phyloP scores from a whole-genome alignment of 2,888 invertebrate species.

The Physocephala rufipes region DNA sequence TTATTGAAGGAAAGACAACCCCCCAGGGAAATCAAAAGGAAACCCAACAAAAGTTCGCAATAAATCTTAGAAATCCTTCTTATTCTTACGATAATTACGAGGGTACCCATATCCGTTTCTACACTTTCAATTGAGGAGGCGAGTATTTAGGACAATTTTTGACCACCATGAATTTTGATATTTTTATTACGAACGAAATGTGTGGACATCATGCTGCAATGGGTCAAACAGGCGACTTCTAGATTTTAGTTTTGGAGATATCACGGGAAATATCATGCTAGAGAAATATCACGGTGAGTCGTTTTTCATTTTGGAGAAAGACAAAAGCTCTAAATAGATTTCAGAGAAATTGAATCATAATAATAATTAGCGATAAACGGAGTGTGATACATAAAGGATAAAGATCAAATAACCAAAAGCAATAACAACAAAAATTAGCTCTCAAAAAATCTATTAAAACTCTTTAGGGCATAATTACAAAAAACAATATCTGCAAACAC shows the following conservation, averaged over 20 bases:
- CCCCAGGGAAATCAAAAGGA: background rate
- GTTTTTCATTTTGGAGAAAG: too few species aligned
- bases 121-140: too few species aligned
- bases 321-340: too few species aligned
- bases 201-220: too few species aligned
- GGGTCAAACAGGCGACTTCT: too few species aligned
- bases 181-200: background rate
- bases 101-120: background rate
- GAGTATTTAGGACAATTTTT: background rate
- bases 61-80: conserved; percentile 41
- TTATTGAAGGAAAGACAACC: background rate
- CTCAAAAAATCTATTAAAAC: conserved; percentile 16
- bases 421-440: conserved; percentile 22
- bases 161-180: background rate
- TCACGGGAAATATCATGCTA: too few species aligned
- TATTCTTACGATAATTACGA: conserved; percentile 14
- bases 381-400: too few species aligned
- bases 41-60: conserved; percentile 27
- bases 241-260: too few species aligned
- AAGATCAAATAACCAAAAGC: background rate
- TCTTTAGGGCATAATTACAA: conserved; percentile 28
- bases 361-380: too few species aligned
- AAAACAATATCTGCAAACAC: background rate
- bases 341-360: too few species aligned
- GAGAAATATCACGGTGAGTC: too few species aligned